Percentiles rank a stretch among this genome's conserved stretches.
phyloP scores from a whole-genome alignment of 2,888 invertebrate species.

The Netelia melanura region DNA sequence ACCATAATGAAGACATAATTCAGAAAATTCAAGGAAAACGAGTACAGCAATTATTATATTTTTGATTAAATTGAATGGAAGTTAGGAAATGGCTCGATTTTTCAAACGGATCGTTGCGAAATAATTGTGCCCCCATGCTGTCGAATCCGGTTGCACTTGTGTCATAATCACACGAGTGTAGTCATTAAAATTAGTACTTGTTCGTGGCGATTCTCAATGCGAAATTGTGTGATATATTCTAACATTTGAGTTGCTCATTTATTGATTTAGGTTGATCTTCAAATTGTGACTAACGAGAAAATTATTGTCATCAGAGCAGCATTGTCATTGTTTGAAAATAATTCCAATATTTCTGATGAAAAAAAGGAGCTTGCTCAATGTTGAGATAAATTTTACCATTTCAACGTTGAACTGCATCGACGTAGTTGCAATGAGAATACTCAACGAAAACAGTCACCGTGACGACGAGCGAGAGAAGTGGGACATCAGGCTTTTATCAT shows the following conservation, averaged over 20 bases:
- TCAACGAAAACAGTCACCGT: conserved; percentile 3
- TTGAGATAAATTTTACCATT: neutral
- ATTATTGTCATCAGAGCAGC: conserved; percentile 8
- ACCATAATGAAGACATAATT: neutral
- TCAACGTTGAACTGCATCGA: conserved; percentile 23
- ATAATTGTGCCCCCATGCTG: neutral
- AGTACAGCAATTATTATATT: neutral
- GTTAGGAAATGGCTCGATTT: neutral
- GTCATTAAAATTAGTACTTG: conserved; percentile 12
- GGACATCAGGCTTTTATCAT: conserved; percentile 58
- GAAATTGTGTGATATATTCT: neutral
- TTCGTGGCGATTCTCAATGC: neutral
- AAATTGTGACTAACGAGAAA: conserved; percentile 43
- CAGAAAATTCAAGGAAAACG: neutral
- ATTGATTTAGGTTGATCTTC: conserved; percentile 29
- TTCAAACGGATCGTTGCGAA: neutral
- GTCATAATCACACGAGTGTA: neutral
- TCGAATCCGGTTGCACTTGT: conserved; percentile 2
- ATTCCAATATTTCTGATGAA: neutral
- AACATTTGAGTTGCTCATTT: neutral
- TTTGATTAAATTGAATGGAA: neutral
- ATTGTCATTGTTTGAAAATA: no score
- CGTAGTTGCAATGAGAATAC: conserved; percentile 35
- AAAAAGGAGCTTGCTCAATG: neutral
- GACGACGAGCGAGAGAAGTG: conserved; percentile 46